Base-by-base conservation (phyloP, 2,888 invertebrate genomes). In the Xestia ashworthii region DNA sequence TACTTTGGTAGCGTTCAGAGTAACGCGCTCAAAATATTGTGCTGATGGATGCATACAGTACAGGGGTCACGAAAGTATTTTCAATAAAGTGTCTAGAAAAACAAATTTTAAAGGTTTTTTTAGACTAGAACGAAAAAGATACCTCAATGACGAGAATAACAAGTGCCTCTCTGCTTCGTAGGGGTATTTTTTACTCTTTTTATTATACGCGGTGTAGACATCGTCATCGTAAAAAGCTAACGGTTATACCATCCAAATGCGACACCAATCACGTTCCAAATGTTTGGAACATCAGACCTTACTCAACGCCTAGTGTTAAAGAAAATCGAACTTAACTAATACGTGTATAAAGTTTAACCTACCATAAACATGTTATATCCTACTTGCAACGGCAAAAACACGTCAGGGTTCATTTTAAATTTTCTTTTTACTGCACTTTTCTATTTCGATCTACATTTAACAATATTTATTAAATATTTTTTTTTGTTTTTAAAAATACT, bases 351-450 rank as follows among this genome's bases (percentile, higher is more conserved):
- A 60, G 32, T 60, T 58, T 6, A n/a, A 77, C 72, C 14, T 78
- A 81, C 81, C 81, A 70, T 74, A 3, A 81, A 38, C 46, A 78
- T 71, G 14, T 78, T 70, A n/a, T 78, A 82, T 48, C 65, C 81
- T 16, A 82, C n/a, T 38, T 82, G 82, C 22, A 78, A 48, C 14
- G 81, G 70, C 16, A 64, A n/a, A 14, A 71, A 0, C 25, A 81
- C 38, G 3, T 82, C 81, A n/a, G 78, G 73, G 25, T 81, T 78
- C 78, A 82, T 82, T 72, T 32, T 68, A 1, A 5, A 22, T 16
- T 11, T 11, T 5, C 14, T 48, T 14, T 22, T 14, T n/a, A 71
- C 48, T 8, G 6, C 32, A 60, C 12, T 16, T 16, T n/a, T 14
- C 9, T 11, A n/a, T 60, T 46, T 48, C n/a, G 55, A 46, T 44